Evolutionary conservation across 92 coral and sea anemone genomes (phyloP).

Genomic region (Porites evermanni): DNA sequence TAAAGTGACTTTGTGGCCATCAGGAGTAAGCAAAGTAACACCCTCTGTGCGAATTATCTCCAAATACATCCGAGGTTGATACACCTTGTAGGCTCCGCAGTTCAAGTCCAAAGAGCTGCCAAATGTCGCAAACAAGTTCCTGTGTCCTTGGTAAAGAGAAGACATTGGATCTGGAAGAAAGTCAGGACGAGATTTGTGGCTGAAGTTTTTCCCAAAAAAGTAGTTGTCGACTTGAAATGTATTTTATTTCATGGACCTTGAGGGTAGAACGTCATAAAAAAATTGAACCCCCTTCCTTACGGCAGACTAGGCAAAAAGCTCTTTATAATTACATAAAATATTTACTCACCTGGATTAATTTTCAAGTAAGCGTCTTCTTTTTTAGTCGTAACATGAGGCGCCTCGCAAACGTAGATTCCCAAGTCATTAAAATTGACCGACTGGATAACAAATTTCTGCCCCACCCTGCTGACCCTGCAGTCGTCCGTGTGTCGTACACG

Average conservation of each 20-base stretch:
- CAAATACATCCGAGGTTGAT: slow-evolving; percentile 51
- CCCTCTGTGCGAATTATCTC: slow-evolving; percentile 56
- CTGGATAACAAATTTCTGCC: slow-evolving; percentile 76
- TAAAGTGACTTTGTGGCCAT: slow-evolving; percentile 53
- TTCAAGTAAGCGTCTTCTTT: slow-evolving; percentile 23
- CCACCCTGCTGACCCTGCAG: slow-evolving; percentile 60
- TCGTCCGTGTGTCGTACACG: slow-evolving; percentile 58
- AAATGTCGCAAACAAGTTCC: slow-evolving; percentile 52
- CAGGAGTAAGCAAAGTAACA: slow-evolving; percentile 38
- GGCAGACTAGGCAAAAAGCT: not conserved
- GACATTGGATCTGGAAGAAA: slow-evolving; percentile 36
- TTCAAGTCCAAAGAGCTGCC: slow-evolving; percentile 73
- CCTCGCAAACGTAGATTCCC: slow-evolving; percentile 72
- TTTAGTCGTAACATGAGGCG: slow-evolving; percentile 26
- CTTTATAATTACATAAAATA: not conserved
- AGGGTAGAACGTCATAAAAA: too few species aligned
- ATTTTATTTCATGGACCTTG: too few species aligned
- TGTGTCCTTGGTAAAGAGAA: slow-evolving; percentile 35
- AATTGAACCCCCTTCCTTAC: not conserved
- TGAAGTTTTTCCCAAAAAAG: too few species aligned
- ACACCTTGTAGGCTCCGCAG: slow-evolving; percentile 61
- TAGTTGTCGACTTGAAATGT: too few species aligned
- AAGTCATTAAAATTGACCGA: slow-evolving; percentile 59
- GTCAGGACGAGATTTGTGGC: too few species aligned
- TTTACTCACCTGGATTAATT: slow-evolving; percentile 22